Conservation (phyloP, 2,888 invertebrate species). For the Epistrophella euchroma region DNA sequence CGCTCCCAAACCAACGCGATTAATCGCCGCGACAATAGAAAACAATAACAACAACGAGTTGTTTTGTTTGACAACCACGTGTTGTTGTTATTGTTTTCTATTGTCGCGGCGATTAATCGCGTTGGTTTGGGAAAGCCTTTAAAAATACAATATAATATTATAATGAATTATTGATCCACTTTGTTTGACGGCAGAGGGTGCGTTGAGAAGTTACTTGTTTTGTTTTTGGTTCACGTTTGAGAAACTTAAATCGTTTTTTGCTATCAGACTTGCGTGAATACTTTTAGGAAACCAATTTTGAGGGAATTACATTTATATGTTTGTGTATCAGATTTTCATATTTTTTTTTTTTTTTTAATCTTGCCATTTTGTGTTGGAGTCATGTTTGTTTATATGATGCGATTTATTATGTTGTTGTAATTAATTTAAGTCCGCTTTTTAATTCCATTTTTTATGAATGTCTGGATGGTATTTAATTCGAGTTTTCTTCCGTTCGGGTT, state of each 20-base stretch:
- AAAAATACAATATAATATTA: slow-evolving; percentile 31
- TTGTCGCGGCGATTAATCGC: too few species aligned
- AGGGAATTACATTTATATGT: neutral
- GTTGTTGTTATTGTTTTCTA: too few species aligned
- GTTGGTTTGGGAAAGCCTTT: too few species aligned
- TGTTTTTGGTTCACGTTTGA: slow-evolving; percentile 11
- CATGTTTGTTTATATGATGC: slow-evolving; percentile 47
- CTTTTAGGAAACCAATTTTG: slow-evolving; percentile 52
- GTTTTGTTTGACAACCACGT: too few species aligned
- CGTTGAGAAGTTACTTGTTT: slow-evolving; percentile 3
- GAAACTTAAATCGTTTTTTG: slow-evolving; percentile 31
- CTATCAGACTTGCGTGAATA: slow-evolving; percentile 57
- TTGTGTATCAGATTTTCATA: neutral
- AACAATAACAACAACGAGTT: too few species aligned
- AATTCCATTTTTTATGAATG: neutral
- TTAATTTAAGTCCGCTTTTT: neutral
- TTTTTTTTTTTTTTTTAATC: slow-evolving; percentile 15
- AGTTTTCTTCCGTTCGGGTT: neutral
- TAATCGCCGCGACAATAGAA: too few species aligned
- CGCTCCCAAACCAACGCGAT: too few species aligned
- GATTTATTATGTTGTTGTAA: slow-evolving; percentile 24
- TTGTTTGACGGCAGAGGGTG: slow-evolving; percentile 58
- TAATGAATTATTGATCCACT: slow-evolving; percentile 56
- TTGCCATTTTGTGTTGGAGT: slow-evolving; percentile 33
- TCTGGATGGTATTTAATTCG: neutral